A percentile compares a stretch with the other conserved stretches of the same genome.
These are phyloP conservation scores for Gallinago media DNA, from an alignment of 2,113 vertebrate species.

Conservation along the genomic window DNA sequence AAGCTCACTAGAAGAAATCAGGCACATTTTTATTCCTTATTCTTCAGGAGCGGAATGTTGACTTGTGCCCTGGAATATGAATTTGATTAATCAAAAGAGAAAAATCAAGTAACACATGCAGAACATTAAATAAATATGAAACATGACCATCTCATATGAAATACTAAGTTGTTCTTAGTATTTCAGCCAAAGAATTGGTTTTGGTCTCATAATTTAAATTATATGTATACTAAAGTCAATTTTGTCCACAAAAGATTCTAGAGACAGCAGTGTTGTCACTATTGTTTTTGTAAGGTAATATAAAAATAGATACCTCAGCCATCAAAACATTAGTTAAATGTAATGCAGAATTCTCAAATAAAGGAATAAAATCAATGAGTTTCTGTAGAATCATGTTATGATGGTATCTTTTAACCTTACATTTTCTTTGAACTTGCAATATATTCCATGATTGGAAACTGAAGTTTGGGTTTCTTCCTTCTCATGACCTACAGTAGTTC, in stretches of 20 bases:
- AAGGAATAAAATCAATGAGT: background rate
- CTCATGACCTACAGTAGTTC: background rate
- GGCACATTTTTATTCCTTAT: background rate
- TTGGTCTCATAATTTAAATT: background rate
- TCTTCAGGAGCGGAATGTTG: background rate
- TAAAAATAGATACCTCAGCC: background rate
- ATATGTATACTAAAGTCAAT: background rate
- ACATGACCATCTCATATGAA: background rate
- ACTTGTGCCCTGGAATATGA: background rate
- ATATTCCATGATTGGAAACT: background rate
- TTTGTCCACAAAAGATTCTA: background rate
- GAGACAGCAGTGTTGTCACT: accelerated
- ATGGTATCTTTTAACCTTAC: background rate
- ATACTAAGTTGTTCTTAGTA: background rate
- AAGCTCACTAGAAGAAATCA: background rate
- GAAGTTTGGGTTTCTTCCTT: background rate
- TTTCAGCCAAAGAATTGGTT: background rate
- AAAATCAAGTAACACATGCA: background rate
- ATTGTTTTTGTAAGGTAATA: background rate
- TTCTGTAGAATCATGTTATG: background rate
- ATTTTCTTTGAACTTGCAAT: background rate
- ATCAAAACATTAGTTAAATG: background rate
- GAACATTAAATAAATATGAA: background rate
- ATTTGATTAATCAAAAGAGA: background rate
- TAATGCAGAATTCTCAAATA: background rate